Percentiles rank a stretch among this genome's conserved stretches.
These are phyloP conservation scores for Erithacus rubecula DNA, from an alignment of 2,797 vertebrate genomes.

Conservation along the genomic window DNA sequence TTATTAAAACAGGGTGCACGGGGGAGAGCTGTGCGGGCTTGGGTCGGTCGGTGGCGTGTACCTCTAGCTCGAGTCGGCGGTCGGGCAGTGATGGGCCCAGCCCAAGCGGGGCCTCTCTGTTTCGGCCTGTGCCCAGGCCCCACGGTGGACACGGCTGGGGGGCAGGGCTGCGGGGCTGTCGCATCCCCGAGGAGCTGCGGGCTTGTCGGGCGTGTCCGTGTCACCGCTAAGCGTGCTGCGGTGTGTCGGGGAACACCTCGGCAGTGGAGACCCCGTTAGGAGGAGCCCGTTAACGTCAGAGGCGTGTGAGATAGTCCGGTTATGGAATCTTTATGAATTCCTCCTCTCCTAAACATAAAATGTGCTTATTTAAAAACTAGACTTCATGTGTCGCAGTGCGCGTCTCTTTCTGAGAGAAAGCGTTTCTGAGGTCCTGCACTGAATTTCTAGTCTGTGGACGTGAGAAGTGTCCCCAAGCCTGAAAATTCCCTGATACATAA, in stretches of 20 bases:
- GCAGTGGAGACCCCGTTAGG: rapidly evolving
- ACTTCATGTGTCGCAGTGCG: rapidly evolving
- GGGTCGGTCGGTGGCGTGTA: rapidly evolving
- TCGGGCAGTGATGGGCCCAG: rapidly evolving
- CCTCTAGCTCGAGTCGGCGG: rapidly evolving
- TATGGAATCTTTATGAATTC: neutral
- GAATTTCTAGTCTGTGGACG: neutral
- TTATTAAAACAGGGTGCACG: rapidly evolving
- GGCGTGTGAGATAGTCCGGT: too few species aligned
- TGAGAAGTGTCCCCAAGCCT: neutral
- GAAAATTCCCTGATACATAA: rapidly evolving
- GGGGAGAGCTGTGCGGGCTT: rapidly evolving
- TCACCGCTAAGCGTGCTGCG: rapidly evolving
- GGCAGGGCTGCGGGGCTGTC: neutral
- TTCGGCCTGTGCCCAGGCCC: too few species aligned
- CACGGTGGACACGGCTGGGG: rapidly evolving
- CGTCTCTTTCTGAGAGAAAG: neutral
- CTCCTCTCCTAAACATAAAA: neutral
- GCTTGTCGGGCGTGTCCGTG: neutral
- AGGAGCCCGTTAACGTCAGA: neutral
- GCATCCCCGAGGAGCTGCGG: neutral
- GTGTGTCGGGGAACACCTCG: rapidly evolving
- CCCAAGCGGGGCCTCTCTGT: rapidly evolving
- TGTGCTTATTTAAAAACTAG: neutral
- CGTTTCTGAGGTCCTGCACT: neutral